A percentile compares a stretch with the other conserved stretches of the same genome.
These are phyloP conservation scores for Sciurus niger DNA, from an alignment of 2,113 vertebrate genomes.

Conservation along the genomic window DNA sequence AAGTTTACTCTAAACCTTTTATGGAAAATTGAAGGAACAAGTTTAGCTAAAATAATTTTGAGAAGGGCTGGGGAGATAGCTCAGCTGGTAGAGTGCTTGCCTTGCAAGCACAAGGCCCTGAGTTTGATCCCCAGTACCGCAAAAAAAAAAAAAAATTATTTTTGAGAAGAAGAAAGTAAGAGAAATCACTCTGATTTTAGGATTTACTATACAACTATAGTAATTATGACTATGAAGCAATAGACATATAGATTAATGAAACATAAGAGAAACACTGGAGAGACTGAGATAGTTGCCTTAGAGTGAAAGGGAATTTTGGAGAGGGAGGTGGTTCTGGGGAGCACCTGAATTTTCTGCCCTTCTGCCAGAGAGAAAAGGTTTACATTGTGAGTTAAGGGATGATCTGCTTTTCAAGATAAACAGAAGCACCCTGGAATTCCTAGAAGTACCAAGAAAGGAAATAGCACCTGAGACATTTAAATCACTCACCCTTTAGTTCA, in stretches of 20 bases:
- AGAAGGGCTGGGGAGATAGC: too few relatives aligned
- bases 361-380: constrained; percentile 43
- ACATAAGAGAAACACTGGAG: constrained; percentile 52
- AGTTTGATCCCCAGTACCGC: too few relatives aligned
- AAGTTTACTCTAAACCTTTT: constrained; percentile 47
- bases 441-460: constrained; percentile 32
- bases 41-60: too few relatives aligned
- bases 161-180: constrained; percentile 46
- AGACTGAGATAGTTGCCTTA: constrained; percentile 26
- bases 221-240: background rate
- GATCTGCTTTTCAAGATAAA: constrained; percentile 46
- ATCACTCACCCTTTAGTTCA: background rate
- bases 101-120: too few relatives aligned
- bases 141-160: too few relatives aligned
- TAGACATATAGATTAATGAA: background rate
- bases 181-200: constrained; percentile 45
- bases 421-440: constrained; percentile 41
- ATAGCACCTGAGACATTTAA: background rate
- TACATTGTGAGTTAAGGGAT: background rate
- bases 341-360: constrained; percentile 54
- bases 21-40: background rate
- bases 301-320: constrained; percentile 22
- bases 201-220: constrained; percentile 34
- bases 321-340: constrained; percentile 18
- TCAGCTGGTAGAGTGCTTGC: too few relatives aligned